Percentiles rank a stretch among this genome's conserved stretches.
These are phyloP conservation scores for Cuniculus paca DNA, from an alignment of 2,797 vertebrate species.

Conservation along the genomic window DNA sequence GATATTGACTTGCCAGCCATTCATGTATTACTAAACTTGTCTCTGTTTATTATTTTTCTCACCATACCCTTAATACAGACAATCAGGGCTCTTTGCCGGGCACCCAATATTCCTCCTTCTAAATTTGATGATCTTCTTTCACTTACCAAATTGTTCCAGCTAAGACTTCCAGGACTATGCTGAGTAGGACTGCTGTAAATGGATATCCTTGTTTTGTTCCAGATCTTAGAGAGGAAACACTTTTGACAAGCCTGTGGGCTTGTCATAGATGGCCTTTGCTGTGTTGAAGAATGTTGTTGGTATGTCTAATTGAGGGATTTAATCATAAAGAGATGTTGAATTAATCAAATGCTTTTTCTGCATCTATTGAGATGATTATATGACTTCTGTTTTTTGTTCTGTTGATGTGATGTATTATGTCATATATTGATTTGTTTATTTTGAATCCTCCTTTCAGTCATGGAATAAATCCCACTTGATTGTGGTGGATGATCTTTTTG, in stretches of 20 bases:
- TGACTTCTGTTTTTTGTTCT: not conserved
- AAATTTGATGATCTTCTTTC: not conserved
- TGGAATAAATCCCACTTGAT: not conserved
- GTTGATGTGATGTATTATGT: not conserved
- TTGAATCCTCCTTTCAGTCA: not conserved
- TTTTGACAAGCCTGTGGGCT: not conserved
- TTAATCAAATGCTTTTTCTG: not conserved
- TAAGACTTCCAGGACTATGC: not conserved
- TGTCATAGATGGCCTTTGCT: not conserved
- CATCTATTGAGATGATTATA: not conserved
- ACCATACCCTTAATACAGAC: too few species aligned
- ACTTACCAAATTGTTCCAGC: not conserved
- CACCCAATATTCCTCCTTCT: not conserved
- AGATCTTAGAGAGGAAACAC: not conserved
- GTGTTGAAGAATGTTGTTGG: not conserved
- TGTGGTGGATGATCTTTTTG: not conserved
- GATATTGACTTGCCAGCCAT: too few species aligned
- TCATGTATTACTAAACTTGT: too few species aligned
- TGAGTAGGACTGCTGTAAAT: not conserved
- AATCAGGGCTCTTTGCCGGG: too few species aligned
- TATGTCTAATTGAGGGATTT: not conserved
- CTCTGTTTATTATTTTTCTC: too few species aligned
- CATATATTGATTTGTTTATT: not conserved
- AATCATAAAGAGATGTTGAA: not conserved
- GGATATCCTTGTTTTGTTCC: not conserved